phyloP scores from a whole-genome alignment of 2,113 vertebrate species.

The Eptatretus burgeri region DNA sequence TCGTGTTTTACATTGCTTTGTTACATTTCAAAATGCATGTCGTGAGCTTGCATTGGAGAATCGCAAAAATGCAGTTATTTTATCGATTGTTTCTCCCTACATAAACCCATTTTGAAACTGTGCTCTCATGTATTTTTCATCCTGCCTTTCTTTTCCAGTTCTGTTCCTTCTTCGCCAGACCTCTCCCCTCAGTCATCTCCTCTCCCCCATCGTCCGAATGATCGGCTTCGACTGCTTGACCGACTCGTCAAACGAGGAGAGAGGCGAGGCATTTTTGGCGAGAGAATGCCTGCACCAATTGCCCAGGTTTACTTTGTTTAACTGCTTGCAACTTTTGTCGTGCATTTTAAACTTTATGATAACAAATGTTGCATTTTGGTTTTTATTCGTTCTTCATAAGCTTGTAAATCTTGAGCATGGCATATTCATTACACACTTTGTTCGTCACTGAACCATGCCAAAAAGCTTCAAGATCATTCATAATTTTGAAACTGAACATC shows the following conservation, averaged over 20 bases:
- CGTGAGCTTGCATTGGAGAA: too few relatives aligned
- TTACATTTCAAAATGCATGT: too few relatives aligned
- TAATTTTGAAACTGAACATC: too few relatives aligned
- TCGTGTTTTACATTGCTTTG: too few relatives aligned
- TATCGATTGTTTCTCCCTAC: neutral
- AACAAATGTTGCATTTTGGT: too few relatives aligned
- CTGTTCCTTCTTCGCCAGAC: slow-evolving; percentile 84
- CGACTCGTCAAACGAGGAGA: slow-evolving; percentile 87
- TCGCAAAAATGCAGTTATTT: neutral
- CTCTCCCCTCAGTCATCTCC: slow-evolving; percentile 88
- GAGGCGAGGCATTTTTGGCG: slow-evolving; percentile 88
- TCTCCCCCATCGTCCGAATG: slow-evolving; percentile 63
- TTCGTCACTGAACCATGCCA: too few relatives aligned
- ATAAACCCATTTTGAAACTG: neutral
- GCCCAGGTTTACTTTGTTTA: slow-evolving; percentile 36
- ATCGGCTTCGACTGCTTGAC: slow-evolving; percentile 71
- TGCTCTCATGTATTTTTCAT: slow-evolving; percentile 10
- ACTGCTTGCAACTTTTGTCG: too few relatives aligned
- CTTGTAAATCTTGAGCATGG: too few relatives aligned
- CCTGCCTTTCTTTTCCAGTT: slow-evolving; percentile 21
- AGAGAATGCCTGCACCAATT: slow-evolving; percentile 85
- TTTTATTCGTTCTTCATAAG: too few relatives aligned
- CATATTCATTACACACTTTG: too few relatives aligned
- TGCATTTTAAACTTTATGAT: too few relatives aligned
- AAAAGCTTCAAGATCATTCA: too few relatives aligned